Base-by-base conservation (phyloP, 35 echinoderm and acorn worm species). In the Chiridota heheva region DNA sequence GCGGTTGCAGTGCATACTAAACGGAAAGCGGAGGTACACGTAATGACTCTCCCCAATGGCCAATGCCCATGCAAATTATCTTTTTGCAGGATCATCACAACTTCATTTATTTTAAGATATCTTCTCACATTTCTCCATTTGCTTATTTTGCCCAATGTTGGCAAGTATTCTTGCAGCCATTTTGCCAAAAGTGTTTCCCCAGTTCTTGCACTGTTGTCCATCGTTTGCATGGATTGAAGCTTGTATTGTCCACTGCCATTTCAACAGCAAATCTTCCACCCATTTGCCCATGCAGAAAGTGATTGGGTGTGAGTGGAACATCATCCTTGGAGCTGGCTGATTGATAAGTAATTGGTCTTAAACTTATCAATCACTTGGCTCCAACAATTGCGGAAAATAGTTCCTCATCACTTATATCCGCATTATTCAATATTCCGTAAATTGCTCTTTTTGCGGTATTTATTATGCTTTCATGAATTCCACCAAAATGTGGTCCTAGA, bases 371-470 rank as follows among this genome's bases (percentile, higher is more conserved):
- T 47, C n/a, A 36, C 57, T 82, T 47, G 16, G 63, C 80, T 35
- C 62, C 80, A 34, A 44, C 48, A 36, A 82, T 31, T 1, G 58
- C 63, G 2, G 80, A 46, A 2, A 10, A 31, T 33, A 82, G 39
- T 35, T 82, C 80, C 44, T 82, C 80, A 83, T 83, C 62, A 16
- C 42, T 69, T 30, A 83, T 70, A 27, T 70, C 80, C 35, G 80
- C 61, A 2, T 83, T 83, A 1, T 55, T 51, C 24, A 59, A 8
- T 26, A 83, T 59, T 67, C 25, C 80, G 30, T 69, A 59, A 7
- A 83, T 70, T 67, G 65, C 80, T 59, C 38, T 83, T 44, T 83
- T 83, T 18, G 80, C 60, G 6, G 36, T 29, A 32, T 82, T 82
- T 31, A 82, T 53, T 28, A 69, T 36, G 16, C 41, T 82, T 30